Percentiles rank a stretch among this genome's conserved stretches.
Conservation (phyloP, 2,113 vertebrate species). For the Pipa parva region DNA sequence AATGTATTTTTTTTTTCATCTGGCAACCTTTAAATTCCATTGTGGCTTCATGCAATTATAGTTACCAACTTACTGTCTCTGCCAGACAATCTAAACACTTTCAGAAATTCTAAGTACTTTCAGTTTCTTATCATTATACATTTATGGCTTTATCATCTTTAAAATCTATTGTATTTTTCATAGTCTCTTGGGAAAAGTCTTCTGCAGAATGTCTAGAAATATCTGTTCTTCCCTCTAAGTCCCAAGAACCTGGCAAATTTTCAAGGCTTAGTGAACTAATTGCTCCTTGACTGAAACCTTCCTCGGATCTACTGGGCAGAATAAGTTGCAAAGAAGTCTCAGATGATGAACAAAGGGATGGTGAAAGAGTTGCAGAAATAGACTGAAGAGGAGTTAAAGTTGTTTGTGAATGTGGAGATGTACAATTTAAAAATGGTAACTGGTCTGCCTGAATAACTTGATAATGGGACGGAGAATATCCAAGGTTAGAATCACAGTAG, state of each 20-base stretch:
- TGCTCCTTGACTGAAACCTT: slow-evolving; percentile 60
- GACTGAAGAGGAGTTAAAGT: slow-evolving; percentile 70
- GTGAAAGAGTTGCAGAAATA: slow-evolving; percentile 69
- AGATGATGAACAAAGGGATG: slow-evolving; percentile 66
- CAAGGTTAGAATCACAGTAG: slow-evolving; percentile 50
- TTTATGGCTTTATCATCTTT: slow-evolving; percentile 66
- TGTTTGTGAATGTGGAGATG: slow-evolving; percentile 63
- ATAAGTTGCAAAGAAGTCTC: slow-evolving; percentile 66
- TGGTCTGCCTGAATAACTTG: slow-evolving; percentile 63
- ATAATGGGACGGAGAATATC: slow-evolving; percentile 57
- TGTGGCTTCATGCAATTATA: slow-evolving; percentile 50
- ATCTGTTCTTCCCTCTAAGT: slow-evolving; percentile 48
- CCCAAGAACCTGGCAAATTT: slow-evolving; percentile 66
- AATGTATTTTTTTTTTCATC: not conserved
- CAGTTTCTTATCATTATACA: slow-evolving; percentile 50
- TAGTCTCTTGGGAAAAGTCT: slow-evolving; percentile 54
- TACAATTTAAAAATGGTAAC: slow-evolving; percentile 59
- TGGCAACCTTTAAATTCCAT: slow-evolving; percentile 1
- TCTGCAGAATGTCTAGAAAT: slow-evolving; percentile 53
- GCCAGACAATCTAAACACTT: slow-evolving; percentile 34
- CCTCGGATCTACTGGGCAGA: slow-evolving; percentile 67
- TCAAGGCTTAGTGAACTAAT: slow-evolving; percentile 69
- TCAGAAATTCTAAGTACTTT: slow-evolving; percentile 33
- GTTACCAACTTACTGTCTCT: slow-evolving; percentile 40
- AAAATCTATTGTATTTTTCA: slow-evolving; percentile 57